phyloP scores from a whole-genome alignment of 2,888 invertebrate genomes.

The Plutella xylostella region DNA sequence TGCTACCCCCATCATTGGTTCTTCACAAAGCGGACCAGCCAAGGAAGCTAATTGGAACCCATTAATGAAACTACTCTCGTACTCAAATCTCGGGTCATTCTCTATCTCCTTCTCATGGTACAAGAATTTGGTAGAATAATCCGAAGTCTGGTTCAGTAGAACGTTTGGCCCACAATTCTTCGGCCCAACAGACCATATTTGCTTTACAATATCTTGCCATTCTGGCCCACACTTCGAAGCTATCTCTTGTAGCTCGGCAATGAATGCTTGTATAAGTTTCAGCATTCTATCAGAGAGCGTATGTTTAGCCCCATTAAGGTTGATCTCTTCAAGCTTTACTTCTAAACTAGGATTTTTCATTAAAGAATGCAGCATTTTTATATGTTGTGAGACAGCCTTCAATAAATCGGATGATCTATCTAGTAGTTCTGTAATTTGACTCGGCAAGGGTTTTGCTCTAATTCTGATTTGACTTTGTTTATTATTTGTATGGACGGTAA shows the following conservation, averaged over 20 bases:
- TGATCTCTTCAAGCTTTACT: conserved; percentile 34
- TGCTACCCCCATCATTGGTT: conserved; percentile 95
- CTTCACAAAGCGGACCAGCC: conserved; percentile 96
- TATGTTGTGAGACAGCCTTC: conserved; percentile 70
- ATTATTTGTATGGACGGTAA: conserved; percentile 76
- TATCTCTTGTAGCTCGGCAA: conserved; percentile 69
- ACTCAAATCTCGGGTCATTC: conserved; percentile 70
- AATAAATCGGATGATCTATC: conserved; percentile 79
- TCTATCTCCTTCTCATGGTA: conserved; percentile 42
- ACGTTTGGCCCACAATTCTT: conserved; percentile 90
- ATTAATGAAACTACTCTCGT: conserved; percentile 85
- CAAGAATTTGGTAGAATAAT: conserved; percentile 66
- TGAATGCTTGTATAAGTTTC: conserved; percentile 55
- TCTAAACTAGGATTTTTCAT: conserved; percentile 44
- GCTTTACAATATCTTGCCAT: conserved; percentile 66
- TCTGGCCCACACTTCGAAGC: conserved; percentile 70
- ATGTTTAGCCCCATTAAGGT: conserved; percentile 35
- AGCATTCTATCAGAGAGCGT: conserved; percentile 50
- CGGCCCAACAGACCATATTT: conserved; percentile 95
- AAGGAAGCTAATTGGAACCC: conserved; percentile 88
- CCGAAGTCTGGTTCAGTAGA: conserved; percentile 81
- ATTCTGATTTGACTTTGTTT: conserved; percentile 79
- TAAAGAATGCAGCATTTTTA: conserved; percentile 48
- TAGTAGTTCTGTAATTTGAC: conserved; percentile 75
- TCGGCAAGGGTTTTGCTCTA: conserved; percentile 82